Conservation (phyloP, 2,888 invertebrate genomes). For the Meloe dianella region DNA sequence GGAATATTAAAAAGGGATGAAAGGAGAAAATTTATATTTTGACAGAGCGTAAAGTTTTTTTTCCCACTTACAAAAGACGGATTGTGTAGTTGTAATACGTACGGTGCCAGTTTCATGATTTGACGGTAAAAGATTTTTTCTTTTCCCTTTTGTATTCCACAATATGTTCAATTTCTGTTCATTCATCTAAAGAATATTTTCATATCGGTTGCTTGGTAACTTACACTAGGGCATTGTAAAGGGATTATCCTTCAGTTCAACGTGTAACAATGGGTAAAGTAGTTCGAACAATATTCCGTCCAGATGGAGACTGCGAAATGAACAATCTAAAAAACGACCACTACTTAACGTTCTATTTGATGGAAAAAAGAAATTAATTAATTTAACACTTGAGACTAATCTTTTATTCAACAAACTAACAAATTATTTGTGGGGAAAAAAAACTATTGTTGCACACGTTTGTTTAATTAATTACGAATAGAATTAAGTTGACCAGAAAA, state of each 20-base stretch:
- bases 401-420: neutral
- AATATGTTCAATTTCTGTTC: conserved; percentile 24
- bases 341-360: conserved; percentile 31
- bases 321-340: conserved; percentile 26
- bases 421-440: neutral
- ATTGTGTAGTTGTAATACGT: neutral
- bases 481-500: neutral
- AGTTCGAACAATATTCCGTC: neutral
- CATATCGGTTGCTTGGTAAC: conserved; percentile 28
- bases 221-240: conserved; percentile 25
- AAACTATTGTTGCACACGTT: neutral
- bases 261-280: neutral
- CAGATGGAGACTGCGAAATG: conserved; percentile 22
- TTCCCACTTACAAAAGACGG: neutral
- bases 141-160: neutral
- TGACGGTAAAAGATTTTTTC: neutral
- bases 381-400: neutral
- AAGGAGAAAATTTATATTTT: neutral
- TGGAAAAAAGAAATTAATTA: conserved; percentile 16
- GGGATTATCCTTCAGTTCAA: conserved; percentile 22
- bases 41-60: neutral
- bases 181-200: conserved; percentile 32
- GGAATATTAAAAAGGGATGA: neutral
- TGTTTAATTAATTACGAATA: neutral
- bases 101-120: neutral